A percentile compares a stretch with the other conserved stretches of the same genome.
Evolutionary conservation across 2,113 vertebrate genomes (phyloP).

Genomic region (Gopherus evgoodei): DNA sequence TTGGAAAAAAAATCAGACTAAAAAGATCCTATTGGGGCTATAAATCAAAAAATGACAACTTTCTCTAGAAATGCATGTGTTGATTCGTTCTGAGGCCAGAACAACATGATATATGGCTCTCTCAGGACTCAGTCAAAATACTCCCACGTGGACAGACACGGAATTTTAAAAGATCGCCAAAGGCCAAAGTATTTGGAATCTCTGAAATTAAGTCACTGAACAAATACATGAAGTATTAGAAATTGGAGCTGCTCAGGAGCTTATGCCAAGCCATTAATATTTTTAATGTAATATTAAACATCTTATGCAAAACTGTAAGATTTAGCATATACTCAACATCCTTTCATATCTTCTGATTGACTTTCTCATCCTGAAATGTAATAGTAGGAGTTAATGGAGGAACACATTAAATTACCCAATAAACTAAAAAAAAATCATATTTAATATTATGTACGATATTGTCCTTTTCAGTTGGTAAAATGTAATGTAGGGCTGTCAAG

Average conservation of each 20-base stretch:
- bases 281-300: constrained; percentile 34
- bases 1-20: constrained; percentile 28
- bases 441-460: not conserved
- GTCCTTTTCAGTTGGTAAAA: not conserved
- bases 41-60: constrained; percentile 38
- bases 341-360: constrained; percentile 2
- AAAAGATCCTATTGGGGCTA: not conserved
- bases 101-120: constrained; percentile 39
- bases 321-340: constrained; percentile 41
- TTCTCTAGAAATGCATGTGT: constrained; percentile 46
- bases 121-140: constrained; percentile 26
- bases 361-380: not conserved
- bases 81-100: constrained; percentile 28
- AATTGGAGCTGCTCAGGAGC: constrained; percentile 4
- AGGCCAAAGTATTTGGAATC: constrained; percentile 43
- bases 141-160: constrained; percentile 25
- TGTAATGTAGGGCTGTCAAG: not conserved
- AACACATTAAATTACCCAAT: not conserved
- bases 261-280: constrained; percentile 54
- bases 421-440: not conserved
- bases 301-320: constrained; percentile 14
- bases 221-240: constrained; percentile 56
- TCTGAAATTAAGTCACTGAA: constrained; percentile 60
- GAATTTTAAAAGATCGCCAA: constrained; percentile 59
- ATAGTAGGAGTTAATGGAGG: not conserved